phyloP scores from a whole-genome alignment of 2,797 vertebrate genomes.

The Poliocrania exsul region DNA sequence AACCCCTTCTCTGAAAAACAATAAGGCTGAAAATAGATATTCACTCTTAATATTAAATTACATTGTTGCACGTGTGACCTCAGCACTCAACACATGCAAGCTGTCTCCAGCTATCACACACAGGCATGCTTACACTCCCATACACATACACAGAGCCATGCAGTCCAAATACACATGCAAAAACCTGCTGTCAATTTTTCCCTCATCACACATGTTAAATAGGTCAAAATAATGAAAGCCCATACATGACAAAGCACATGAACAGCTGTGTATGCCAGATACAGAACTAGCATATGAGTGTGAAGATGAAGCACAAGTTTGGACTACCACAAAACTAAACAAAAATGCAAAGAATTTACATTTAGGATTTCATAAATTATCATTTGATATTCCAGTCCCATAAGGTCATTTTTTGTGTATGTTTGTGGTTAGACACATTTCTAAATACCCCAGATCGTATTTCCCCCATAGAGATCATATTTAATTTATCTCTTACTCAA shows the following conservation, averaged over 20 bases:
- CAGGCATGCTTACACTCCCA: background rate
- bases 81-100: background rate
- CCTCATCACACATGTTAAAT: background rate
- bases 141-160: no score
- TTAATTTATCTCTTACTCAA: background rate
- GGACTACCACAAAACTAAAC: background rate
- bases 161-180: background rate
- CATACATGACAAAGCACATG: background rate
- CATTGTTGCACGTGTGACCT: background rate
- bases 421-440: background rate
- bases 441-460: background rate
- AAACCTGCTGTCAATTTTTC: background rate
- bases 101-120: background rate
- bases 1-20: background rate
- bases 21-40: background rate
- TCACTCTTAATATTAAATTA: background rate
- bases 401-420: background rate
- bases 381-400: background rate
- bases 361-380: background rate
- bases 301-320: background rate
- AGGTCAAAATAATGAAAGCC: background rate
- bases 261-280: background rate
- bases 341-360: background rate
- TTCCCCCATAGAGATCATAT: background rate
- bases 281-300: background rate